These are phyloP conservation scores for Agelastica alni DNA, from an alignment of 2,888 invertebrate species.

Conservation along the genomic window DNA sequence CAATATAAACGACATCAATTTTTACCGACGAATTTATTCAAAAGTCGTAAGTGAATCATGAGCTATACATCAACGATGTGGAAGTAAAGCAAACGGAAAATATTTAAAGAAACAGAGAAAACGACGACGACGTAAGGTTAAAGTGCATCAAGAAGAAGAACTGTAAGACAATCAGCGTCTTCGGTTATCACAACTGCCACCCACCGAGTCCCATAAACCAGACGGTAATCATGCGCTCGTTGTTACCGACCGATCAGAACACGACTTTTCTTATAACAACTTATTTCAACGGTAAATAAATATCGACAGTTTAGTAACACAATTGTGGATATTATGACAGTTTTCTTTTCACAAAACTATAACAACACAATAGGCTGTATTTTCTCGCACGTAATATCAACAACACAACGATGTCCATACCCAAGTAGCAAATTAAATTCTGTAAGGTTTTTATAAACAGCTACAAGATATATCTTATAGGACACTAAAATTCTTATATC, in stretches of 20 bases:
- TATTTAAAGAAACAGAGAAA: slow-evolving; percentile 30
- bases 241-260: slow-evolving; percentile 42
- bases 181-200: slow-evolving; percentile 42
- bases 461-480: no score
- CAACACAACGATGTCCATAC: no score
- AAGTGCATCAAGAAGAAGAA: slow-evolving; percentile 39
- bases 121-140: slow-evolving; percentile 34
- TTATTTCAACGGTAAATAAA: slow-evolving; percentile 39
- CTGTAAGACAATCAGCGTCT: slow-evolving; percentile 42
- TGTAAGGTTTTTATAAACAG: no score
- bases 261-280: slow-evolving; percentile 47
- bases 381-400: no score
- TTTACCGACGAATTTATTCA: slow-evolving; percentile 22
- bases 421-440: no score
- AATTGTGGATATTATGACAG: no score
- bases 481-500: no score
- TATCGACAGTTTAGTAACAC: no score
- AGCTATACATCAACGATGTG: slow-evolving; percentile 25
- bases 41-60: slow-evolving; percentile 26
- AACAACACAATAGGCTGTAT: no score
- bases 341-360: no score
- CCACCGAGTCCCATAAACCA: slow-evolving; percentile 47
- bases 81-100: slow-evolving; percentile 32
- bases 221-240: slow-evolving; percentile 45
- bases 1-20: slow-evolving; percentile 25